Percentiles rank a stretch among this genome's conserved stretches.
phyloP scores from a whole-genome alignment of 2,888 invertebrate species.

The Apeira syringaria region DNA sequence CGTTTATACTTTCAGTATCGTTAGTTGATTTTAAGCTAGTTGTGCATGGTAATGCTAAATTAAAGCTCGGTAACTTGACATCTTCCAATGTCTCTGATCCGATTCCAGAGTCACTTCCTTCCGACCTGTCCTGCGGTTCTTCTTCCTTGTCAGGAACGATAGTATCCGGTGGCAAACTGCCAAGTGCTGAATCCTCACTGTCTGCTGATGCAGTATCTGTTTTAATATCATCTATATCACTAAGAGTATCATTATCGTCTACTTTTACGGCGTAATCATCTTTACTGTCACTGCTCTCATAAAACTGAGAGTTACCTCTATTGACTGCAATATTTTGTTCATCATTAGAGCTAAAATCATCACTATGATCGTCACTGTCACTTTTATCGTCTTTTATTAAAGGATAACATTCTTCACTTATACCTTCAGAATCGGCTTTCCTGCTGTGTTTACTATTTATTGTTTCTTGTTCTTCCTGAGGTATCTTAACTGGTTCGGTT shows the following conservation, averaged over 20 bases:
- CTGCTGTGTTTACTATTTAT: constrained; percentile 33
- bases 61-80: constrained; percentile 61
- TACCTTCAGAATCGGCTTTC: constrained; percentile 34
- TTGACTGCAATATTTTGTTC: constrained; percentile 67
- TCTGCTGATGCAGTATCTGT: constrained; percentile 81
- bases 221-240: constrained; percentile 80
- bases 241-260: constrained; percentile 78
- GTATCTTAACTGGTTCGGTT: constrained; percentile 24
- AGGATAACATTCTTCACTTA: constrained; percentile 46
- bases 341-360: constrained; percentile 66
- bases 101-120: constrained; percentile 93
- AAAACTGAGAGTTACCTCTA: constrained; percentile 75
- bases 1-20: constrained; percentile 34
- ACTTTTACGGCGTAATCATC: constrained; percentile 74
- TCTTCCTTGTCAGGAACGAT: constrained; percentile 77
- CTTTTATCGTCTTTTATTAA: constrained; percentile 63
- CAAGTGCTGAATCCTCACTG: constrained; percentile 85
- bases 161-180: constrained; percentile 81
- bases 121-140: constrained; percentile 87
- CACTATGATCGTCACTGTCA: constrained; percentile 74
- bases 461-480: constrained; percentile 28
- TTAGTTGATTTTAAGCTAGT: constrained; percentile 41
- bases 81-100: constrained; percentile 90
- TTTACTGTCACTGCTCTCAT: constrained; percentile 80
- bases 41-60: constrained; percentile 57